phyloP scores from a whole-genome alignment of 2,113 vertebrate genomes.

The Pogonocichla stellata region DNA sequence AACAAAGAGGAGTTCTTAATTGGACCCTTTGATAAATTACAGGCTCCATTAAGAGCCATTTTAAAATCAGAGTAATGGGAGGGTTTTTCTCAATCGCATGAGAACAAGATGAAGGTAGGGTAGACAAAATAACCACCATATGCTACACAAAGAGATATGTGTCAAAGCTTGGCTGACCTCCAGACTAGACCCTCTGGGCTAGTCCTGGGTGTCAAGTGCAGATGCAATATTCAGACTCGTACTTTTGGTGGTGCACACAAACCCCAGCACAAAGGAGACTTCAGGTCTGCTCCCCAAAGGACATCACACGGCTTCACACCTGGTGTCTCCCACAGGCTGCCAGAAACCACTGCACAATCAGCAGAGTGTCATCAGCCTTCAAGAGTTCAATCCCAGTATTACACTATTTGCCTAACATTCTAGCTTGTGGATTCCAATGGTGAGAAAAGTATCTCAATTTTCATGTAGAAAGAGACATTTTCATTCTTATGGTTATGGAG shows the following conservation, averaged over 20 bases:
- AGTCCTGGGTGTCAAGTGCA: not conserved
- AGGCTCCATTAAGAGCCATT: not conserved
- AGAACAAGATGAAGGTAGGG: not conserved
- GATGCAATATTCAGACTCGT: not conserved
- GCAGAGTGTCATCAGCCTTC: not conserved
- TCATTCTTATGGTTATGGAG: constrained; percentile 20
- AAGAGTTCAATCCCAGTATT: not conserved
- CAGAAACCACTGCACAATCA: not conserved
- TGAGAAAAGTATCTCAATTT: not conserved
- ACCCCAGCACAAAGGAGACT: not conserved
- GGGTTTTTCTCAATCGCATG: not conserved
- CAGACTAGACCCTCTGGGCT: not conserved
- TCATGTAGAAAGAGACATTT: not conserved
- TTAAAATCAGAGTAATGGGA: not conserved
- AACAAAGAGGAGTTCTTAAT: not conserved
- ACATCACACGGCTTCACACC: not conserved
- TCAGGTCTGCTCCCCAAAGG: not conserved
- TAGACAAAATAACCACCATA: not conserved
- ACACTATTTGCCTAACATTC: not conserved
- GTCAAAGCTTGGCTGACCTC: not conserved
- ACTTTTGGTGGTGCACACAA: not conserved
- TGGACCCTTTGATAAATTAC: not conserved
- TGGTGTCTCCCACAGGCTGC: not conserved
- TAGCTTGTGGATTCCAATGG: not conserved
- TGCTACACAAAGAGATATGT: not conserved